These are phyloP conservation scores for Zeus faber DNA, from an alignment of 2,113 vertebrate species.

Conservation along the genomic window DNA sequence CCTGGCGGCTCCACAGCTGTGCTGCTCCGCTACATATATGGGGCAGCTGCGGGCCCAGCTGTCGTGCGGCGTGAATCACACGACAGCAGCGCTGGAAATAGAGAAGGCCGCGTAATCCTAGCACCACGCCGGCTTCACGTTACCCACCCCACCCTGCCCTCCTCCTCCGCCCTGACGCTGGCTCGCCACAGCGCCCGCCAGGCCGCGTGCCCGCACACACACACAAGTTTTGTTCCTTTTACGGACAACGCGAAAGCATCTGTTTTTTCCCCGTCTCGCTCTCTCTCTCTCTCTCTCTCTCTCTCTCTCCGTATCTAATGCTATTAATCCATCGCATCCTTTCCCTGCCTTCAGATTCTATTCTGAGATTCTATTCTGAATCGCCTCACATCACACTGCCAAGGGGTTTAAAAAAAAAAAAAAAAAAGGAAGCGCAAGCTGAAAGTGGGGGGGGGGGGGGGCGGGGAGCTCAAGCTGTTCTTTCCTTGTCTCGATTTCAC, in stretches of 20 bases:
- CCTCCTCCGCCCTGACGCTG: slow-evolving; percentile 18
- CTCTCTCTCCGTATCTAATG: slow-evolving; percentile 45
- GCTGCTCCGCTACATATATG: slow-evolving; percentile 79
- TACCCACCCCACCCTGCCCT: slow-evolving; percentile 49
- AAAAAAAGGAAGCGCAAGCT: too few species aligned
- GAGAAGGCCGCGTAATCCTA: slow-evolving; percentile 88
- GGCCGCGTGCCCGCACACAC: background rate
- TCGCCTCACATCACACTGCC: slow-evolving; percentile 42
- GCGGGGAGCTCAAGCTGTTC: slow-evolving; percentile 69
- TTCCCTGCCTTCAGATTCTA: slow-evolving; percentile 53
- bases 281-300: background rate
- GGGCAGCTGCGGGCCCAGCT: slow-evolving; percentile 96
- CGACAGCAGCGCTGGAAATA: slow-evolving; percentile 89
- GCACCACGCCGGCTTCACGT: slow-evolving; percentile 82
- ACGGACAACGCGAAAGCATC: background rate
- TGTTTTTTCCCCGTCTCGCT: background rate
- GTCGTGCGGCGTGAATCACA: slow-evolving; percentile 87
- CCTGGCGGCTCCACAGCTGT: slow-evolving; percentile 89
- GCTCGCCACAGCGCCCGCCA: background rate
- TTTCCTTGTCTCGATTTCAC: slow-evolving; percentile 66
- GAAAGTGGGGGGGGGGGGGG: too few species aligned
- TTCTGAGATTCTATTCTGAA: slow-evolving; percentile 52
- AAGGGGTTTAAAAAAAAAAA: slow-evolving; percentile 56
- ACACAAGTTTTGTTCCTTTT: background rate
- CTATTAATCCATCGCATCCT: slow-evolving; percentile 47